phyloP scores from a whole-genome alignment of 2,113 vertebrate genomes.

The Hystrix cristata region DNA sequence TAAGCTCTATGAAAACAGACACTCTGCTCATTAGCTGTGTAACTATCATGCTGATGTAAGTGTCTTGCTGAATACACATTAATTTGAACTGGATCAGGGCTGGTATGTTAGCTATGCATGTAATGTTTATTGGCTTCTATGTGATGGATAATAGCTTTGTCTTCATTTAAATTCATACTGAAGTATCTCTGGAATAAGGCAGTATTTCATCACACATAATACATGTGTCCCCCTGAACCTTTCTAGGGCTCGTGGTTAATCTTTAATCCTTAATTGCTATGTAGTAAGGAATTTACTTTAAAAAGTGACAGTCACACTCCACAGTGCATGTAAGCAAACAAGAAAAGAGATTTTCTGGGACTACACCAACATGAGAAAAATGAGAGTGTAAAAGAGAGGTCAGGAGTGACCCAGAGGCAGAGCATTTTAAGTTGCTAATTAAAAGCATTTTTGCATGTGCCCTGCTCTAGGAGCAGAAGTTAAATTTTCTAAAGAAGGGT shows the following conservation, averaged over 20 bases:
- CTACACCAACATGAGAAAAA: neutral
- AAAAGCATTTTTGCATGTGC: neutral
- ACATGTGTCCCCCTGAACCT: neutral
- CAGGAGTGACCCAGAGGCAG: neutral
- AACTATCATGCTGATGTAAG: neutral
- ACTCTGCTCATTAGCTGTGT: neutral
- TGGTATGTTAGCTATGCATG: neutral
- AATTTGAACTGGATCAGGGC: neutral
- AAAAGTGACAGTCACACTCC: neutral
- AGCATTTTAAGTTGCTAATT: slow-evolving; percentile 47
- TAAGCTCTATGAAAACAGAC: neutral
- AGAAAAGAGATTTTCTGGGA: neutral
- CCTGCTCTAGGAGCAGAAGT: slow-evolving; percentile 1
- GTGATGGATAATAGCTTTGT: neutral
- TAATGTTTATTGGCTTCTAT: neutral
- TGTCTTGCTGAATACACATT: neutral
- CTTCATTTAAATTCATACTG: neutral
- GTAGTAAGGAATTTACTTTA: neutral
- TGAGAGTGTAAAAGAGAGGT: neutral
- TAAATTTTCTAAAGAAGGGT: slow-evolving; percentile 1
- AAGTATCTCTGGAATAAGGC: neutral
- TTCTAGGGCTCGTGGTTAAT: neutral
- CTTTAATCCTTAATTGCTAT: neutral
- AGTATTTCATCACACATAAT: neutral
- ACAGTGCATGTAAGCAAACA: neutral